Evolutionary conservation across 1,140 invertebrate genomes (phyloP), one percentile per base, ranked within the genome.

Genomic region (Magallana angulata): DNA sequence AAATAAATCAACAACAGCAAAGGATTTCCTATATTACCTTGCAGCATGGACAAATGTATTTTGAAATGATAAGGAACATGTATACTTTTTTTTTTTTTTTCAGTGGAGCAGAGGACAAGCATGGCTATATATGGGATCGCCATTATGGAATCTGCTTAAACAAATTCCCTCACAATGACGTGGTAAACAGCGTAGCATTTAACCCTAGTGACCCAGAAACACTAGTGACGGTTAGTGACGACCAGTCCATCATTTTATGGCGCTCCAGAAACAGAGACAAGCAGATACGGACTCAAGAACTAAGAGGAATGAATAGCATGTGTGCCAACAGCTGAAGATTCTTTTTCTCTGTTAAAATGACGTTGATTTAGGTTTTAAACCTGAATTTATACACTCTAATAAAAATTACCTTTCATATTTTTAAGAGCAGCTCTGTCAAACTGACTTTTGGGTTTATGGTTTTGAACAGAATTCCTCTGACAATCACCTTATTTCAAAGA

Each of bases 131-230:
- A 7, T 98, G 97, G 97, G 97, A 98, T 91, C 95, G 97, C 84
- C 97, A 98, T 93, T 98, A 98, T 93, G 97, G 97, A 16, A 96
- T 97, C 1, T 97, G 97, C 92, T 94, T 98, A 68, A 96, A 96
- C 0, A 97, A 97, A 91, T 97, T 97, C 90, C 97, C 96, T 18
- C 97, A 98, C 94, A 94, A 94, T 2, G 97, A 98, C 94, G 97
- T 98, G 14, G 97, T 98, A 0, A 98, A 98, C 95, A 97, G 97
- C 12, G 97, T 98, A 1, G 97, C 97, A 16, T 98, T 98, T 91
- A 98, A 98, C 95, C 97, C 97, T 8, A 95, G 95, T 68, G 97
- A 98, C 95, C 96, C 97, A 1, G 96, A 98, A 94, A 97, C 98
- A 96, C 94, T 98, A 30, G 96, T 98, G 1, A 98, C 97, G n/a